A percentile compares a stretch with the other conserved stretches of the same genome.
These are phyloP conservation scores for Malacoctenus gilli DNA, from an alignment of 2,797 vertebrate genomes.

Conservation along the genomic window DNA sequence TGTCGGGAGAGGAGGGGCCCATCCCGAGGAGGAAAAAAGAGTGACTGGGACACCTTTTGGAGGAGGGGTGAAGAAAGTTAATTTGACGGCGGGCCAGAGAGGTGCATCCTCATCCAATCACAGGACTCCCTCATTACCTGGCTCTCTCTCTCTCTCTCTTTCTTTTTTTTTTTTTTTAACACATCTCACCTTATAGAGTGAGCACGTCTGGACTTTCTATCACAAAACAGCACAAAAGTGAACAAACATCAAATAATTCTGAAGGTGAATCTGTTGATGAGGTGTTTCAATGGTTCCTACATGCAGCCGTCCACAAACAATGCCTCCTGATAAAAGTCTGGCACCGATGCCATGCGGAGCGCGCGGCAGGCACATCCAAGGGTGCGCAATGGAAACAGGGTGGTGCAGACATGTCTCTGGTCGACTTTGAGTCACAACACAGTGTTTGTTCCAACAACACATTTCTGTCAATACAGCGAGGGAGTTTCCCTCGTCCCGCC, in stretches of 20 bases:
- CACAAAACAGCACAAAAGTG: not conserved
- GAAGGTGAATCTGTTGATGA: not conserved
- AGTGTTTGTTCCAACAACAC: constrained; percentile 39
- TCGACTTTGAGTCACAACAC: constrained; percentile 56
- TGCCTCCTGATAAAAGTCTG: constrained; percentile 8
- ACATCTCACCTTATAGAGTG: not conserved
- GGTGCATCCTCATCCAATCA: constrained; percentile 52
- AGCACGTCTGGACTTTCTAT: not conserved
- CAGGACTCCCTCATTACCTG: not conserved
- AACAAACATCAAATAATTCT: not conserved
- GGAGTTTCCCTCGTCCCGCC: constrained; percentile 11
- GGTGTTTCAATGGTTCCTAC: too few species aligned
- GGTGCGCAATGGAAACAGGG: constrained; percentile 61
- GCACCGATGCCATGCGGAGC: constrained; percentile 10
- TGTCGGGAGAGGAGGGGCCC: constrained; percentile 88
- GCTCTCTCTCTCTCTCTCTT: constrained; percentile 16
- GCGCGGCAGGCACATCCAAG: constrained; percentile 14
- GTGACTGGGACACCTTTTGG: constrained; percentile 80
- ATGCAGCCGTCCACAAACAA: not conserved
- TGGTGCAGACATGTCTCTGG: constrained; percentile 46
- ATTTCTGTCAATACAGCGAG: constrained; percentile 36
- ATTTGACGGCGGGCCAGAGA: constrained; percentile 53
- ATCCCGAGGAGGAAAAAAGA: too few species aligned
- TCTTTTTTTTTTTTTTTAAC: too few species aligned
- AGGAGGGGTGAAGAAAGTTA: constrained; percentile 4